These are phyloP conservation scores for Caradrina clavipalpis DNA, from an alignment of 2,888 invertebrate species.

Conservation along the genomic window DNA sequence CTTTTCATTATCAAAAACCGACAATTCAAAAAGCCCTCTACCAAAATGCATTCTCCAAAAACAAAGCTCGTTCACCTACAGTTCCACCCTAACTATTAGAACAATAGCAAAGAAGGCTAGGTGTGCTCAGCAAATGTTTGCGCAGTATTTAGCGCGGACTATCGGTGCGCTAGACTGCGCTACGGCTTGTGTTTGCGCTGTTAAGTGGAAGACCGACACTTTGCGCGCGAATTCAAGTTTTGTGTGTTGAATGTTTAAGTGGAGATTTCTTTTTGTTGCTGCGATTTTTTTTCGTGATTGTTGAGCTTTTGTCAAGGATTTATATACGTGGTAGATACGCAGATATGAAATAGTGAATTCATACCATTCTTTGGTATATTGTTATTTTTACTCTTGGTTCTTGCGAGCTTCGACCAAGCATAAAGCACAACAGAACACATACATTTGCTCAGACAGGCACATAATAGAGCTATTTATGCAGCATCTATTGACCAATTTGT, in stretches of 20 bases:
- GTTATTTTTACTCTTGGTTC: too few species aligned
- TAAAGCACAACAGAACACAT: too few species aligned
- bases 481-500: background rate
- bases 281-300: background rate
- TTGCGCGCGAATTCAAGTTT: slow-evolving; percentile 29
- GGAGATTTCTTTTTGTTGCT: background rate
- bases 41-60: slow-evolving; percentile 9
- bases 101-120: slow-evolving; percentile 49
- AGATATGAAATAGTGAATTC: too few species aligned
- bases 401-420: too few species aligned
- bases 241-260: slow-evolving; percentile 23
- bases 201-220: slow-evolving; percentile 59
- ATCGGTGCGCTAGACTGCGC: slow-evolving; percentile 22
- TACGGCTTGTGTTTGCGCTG: slow-evolving; percentile 52
- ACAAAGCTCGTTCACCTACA: slow-evolving; percentile 17
- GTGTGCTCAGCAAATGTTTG: slow-evolving; percentile 56
- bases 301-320: background rate
- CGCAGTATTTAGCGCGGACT: slow-evolving; percentile 54
- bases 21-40: background rate
- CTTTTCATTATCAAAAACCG: background rate
- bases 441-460: too few species aligned
- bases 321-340: background rate
- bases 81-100: slow-evolving; percentile 33
- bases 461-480: too few species aligned
- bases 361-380: too few species aligned